Evolutionary conservation across 2,888 invertebrate species (phyloP).

Genomic region (Lycocerus yunnanus): DNA sequence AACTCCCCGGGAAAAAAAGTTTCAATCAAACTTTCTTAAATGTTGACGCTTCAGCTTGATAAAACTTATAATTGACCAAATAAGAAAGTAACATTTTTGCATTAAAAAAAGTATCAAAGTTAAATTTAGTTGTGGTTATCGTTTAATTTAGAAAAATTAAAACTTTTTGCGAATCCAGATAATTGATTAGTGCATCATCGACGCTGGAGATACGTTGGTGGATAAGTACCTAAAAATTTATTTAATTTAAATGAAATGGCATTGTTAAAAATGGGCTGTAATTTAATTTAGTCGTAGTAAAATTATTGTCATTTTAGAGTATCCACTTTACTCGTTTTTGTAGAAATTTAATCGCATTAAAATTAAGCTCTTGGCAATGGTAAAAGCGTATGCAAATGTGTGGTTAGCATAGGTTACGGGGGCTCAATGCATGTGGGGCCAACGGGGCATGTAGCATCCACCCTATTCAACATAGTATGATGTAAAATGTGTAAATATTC

Average conservation of each 20-base stretch:
- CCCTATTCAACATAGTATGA: slow-evolving; percentile 39
- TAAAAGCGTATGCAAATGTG: slow-evolving; percentile 44
- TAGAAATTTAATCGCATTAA: slow-evolving; percentile 43
- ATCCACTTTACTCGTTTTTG: slow-evolving; percentile 32
- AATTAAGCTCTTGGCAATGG: slow-evolving; percentile 44
- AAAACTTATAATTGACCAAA: not conserved
- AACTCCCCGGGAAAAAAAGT: slow-evolving; percentile 3
- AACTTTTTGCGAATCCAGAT: not conserved
- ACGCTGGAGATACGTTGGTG: not conserved
- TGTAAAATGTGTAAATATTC: slow-evolving; percentile 47
- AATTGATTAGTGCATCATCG: not conserved
- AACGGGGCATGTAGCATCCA: slow-evolving; percentile 36
- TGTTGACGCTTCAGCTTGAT: slow-evolving; percentile 3
- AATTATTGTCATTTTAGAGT: slow-evolving; percentile 24
- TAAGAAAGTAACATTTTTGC: not conserved
- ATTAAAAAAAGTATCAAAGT: not conserved
- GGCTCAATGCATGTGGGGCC: slow-evolving; percentile 32
- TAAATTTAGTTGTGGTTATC: not conserved
- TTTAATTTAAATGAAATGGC: not conserved
- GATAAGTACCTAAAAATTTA: not conserved
- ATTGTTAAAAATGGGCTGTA: slow-evolving; percentile 10
- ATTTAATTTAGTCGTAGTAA: slow-evolving; percentile 24
- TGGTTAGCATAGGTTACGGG: slow-evolving; percentile 43
- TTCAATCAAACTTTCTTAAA: slow-evolving; percentile 25
- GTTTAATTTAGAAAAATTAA: not conserved